Conservation (phyloP, 2,113 vertebrate species). For the Nothoprocta pentlandii region DNA sequence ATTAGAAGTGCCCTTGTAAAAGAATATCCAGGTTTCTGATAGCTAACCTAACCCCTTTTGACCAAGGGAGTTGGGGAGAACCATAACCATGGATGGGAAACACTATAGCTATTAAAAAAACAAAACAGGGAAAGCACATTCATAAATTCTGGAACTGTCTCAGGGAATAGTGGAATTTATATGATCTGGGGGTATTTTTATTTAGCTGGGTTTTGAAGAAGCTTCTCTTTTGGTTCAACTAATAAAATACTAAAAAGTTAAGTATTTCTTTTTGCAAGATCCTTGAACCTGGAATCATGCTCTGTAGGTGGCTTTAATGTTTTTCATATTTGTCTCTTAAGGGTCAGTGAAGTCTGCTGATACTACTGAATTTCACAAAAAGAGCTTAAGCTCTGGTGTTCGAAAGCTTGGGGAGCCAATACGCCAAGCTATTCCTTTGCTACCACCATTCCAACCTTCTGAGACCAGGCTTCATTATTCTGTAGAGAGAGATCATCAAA, state of each 20-base stretch:
- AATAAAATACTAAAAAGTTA: not conserved
- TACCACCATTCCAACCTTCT: constrained; percentile 85
- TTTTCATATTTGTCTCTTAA: not conserved
- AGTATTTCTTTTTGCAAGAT: not conserved
- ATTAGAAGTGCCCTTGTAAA: not conserved
- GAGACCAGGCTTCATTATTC: constrained; percentile 34
- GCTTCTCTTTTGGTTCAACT: not conserved
- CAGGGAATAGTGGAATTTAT: not conserved
- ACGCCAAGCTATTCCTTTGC: constrained; percentile 83
- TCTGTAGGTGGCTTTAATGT: not conserved
- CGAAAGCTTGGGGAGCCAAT: constrained; percentile 76
- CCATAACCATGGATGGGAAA: not conserved
- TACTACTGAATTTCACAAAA: constrained; percentile 1
- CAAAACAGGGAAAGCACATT: not conserved
- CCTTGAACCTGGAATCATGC: not conserved
- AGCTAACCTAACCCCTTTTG: not conserved
- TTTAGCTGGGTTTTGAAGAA: not conserved
- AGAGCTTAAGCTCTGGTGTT: constrained; percentile 46
- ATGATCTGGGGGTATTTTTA: not conserved
- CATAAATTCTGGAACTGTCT: not conserved
- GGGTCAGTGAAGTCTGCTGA: not conserved
- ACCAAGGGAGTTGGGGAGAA: not conserved
- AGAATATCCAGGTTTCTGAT: not conserved
- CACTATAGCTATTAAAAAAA: not conserved
- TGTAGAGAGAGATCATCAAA: constrained; percentile 33